A percentile compares a stretch with the other conserved stretches of the same genome.
Evolutionary conservation across 2,888 invertebrate species (phyloP).

Genomic region (Oxystoma pomonae): DNA sequence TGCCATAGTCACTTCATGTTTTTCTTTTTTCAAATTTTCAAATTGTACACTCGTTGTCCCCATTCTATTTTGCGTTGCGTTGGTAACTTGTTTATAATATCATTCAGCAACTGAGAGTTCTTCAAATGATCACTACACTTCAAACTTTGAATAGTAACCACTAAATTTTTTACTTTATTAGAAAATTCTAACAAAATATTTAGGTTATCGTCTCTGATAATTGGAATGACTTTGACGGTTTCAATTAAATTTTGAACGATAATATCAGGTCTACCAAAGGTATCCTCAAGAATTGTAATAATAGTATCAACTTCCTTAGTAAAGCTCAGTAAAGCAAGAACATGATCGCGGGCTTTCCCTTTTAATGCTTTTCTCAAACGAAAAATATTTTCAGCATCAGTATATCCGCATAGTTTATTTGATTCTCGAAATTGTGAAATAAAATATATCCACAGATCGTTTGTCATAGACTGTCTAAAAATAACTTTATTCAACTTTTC

Average conservation of each 20-base stretch:
- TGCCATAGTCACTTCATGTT: too few relatives aligned
- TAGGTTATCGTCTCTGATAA: not conserved
- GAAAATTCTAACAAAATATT: too few relatives aligned
- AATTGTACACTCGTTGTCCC: not conserved
- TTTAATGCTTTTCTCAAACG: not conserved
- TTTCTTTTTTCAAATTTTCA: too few relatives aligned
- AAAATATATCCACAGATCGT: too few relatives aligned
- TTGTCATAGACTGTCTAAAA: too few relatives aligned
- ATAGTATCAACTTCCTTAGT: too few relatives aligned
- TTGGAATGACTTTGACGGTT: not conserved
- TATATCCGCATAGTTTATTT: too few relatives aligned
- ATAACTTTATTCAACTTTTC: too few relatives aligned
- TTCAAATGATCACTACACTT: not conserved
- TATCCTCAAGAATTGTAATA: not conserved
- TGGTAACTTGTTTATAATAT: not conserved
- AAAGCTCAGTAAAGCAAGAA: too few relatives aligned
- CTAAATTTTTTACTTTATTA: too few relatives aligned
- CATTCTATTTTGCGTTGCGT: not conserved
- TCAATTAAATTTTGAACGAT: not conserved
- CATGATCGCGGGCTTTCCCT: too few relatives aligned
- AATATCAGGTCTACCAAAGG: not conserved
- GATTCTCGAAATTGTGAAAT: too few relatives aligned
- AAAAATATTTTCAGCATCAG: not conserved
- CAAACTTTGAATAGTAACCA: not conserved
- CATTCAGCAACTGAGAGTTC: not conserved